Evolutionary conservation across 2,888 invertebrate genomes (phyloP).

Genomic region (Agriopis leucophaearia): DNA sequence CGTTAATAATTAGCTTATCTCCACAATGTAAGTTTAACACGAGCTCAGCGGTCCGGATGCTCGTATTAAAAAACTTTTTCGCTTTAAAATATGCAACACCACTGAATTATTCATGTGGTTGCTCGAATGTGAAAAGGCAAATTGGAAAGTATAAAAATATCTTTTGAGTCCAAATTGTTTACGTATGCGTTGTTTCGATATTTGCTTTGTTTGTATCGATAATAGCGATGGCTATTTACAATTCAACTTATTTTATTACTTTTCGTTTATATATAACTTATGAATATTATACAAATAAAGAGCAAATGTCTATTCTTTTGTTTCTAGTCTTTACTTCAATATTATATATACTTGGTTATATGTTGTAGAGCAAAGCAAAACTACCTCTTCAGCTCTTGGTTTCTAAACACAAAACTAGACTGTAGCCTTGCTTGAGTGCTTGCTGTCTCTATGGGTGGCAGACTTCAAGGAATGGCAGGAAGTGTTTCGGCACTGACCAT

Average conservation of each 20-base stretch:
- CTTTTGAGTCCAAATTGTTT: constrained; percentile 42
- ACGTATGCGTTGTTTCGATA: constrained; percentile 17
- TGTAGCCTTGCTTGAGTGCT: too few relatives aligned
- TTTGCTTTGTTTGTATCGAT: constrained; percentile 23
- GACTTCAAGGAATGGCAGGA: too few relatives aligned
- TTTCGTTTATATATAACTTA: not conserved
- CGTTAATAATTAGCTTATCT: constrained; percentile 33
- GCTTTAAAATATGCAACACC: constrained; percentile 58
- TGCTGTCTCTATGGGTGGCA: too few relatives aligned
- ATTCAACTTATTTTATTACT: not conserved
- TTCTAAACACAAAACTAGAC: too few relatives aligned
- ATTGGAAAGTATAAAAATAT: constrained; percentile 54
- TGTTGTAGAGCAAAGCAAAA: too few relatives aligned
- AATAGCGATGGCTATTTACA: constrained; percentile 15
- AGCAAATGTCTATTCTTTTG: not conserved
- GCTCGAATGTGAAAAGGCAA: constrained; percentile 51
- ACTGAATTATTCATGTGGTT: constrained; percentile 59
- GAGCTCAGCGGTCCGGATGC: constrained; percentile 49
- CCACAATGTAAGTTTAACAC: constrained; percentile 56
- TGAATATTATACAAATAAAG: not conserved
- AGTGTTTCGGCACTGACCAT: too few relatives aligned
- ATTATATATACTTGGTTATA: too few relatives aligned
- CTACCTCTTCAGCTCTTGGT: too few relatives aligned
- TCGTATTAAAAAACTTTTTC: constrained; percentile 61
- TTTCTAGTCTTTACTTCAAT: too few relatives aligned